Evolutionary conservation across 2,113 vertebrate genomes (phyloP).

Genomic region (Callospermophilus lateralis): DNA sequence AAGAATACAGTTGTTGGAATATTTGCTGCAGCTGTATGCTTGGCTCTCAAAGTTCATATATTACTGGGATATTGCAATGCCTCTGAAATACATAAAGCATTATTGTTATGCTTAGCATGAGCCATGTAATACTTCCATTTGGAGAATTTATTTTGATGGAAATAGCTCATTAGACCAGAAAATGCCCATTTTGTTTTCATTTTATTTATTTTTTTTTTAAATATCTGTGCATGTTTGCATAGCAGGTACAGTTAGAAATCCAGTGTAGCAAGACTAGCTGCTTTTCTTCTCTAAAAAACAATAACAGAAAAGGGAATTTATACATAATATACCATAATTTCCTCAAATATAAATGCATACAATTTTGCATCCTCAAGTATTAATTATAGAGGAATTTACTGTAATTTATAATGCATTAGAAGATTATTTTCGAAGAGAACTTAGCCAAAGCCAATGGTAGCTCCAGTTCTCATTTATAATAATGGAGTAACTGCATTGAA

Average conservation of each 20-base stretch:
- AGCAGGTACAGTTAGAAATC: conserved; percentile 64
- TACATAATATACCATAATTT: conserved; percentile 71
- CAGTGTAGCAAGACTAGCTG: conserved; percentile 58
- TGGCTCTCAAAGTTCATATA: conserved; percentile 66
- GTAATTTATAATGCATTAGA: conserved; percentile 83
- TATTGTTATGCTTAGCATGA: conserved; percentile 75
- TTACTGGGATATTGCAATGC: conserved; percentile 61
- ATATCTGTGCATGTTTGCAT: conserved; percentile 68
- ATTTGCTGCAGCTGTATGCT: conserved; percentile 37
- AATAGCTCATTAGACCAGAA: conserved; percentile 76
- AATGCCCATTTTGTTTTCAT: conserved; percentile 76
- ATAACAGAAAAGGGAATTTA: conserved; percentile 73
- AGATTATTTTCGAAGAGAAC: conserved; percentile 76
- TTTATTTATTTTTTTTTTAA: conserved; percentile 57
- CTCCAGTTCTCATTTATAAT: conserved; percentile 78
- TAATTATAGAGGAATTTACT: conserved; percentile 80
- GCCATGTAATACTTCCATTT: conserved; percentile 79
- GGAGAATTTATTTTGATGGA: conserved; percentile 86
- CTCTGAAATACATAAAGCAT: conserved; percentile 82
- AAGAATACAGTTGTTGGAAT: conserved; percentile 79
- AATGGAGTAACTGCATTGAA: conserved; percentile 79
- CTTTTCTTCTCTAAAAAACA: conserved; percentile 67
- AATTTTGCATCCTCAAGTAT: conserved; percentile 76
- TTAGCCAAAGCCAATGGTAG: conserved; percentile 66
- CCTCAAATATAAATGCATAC: conserved; percentile 70